Conservation (phyloP, 1,140 invertebrate genomes). For the Belonocnema kinseyi region DNA sequence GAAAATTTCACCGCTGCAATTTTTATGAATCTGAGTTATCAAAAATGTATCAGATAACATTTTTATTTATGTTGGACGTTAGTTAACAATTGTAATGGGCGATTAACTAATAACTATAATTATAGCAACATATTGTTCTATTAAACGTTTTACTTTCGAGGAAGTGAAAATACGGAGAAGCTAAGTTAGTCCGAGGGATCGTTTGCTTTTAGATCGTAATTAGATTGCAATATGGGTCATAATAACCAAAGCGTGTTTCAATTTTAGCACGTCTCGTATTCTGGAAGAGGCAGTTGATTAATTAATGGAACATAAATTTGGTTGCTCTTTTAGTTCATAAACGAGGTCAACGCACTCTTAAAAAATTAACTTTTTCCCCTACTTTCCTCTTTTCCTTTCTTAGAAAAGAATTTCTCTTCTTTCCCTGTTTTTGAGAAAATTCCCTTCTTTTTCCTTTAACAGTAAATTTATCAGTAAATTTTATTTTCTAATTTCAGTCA, state of each 20-base stretch:
- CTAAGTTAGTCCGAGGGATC: conserved; percentile 36
- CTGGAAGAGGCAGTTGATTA: too few relatives aligned
- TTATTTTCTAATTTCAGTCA: too few relatives aligned
- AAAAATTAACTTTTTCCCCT: not conserved
- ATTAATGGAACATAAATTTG: not conserved
- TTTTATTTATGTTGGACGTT: too few relatives aligned
- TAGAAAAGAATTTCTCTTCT: not conserved
- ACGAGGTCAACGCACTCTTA: not conserved
- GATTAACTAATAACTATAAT: not conserved
- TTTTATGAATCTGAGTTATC: too few relatives aligned
- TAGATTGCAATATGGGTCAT: conserved; percentile 35
- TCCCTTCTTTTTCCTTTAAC: too few relatives aligned
- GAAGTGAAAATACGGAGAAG: conserved; percentile 4
- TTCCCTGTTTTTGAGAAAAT: too few relatives aligned
- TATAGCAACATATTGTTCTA: not conserved
- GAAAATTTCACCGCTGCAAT: too few relatives aligned
- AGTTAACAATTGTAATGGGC: too few relatives aligned
- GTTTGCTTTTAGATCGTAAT: conserved; percentile 16
- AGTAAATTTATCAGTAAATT: too few relatives aligned
- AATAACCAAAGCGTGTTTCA: conserved; percentile 8
- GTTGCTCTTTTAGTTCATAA: not conserved
- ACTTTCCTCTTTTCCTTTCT: not conserved
- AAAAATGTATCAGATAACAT: too few relatives aligned
- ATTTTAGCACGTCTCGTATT: not conserved
- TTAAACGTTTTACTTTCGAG: conserved; percentile 11